Base-by-base conservation (phyloP, 1,140 invertebrate genomes). In the Druon quercuslanigerum region DNA sequence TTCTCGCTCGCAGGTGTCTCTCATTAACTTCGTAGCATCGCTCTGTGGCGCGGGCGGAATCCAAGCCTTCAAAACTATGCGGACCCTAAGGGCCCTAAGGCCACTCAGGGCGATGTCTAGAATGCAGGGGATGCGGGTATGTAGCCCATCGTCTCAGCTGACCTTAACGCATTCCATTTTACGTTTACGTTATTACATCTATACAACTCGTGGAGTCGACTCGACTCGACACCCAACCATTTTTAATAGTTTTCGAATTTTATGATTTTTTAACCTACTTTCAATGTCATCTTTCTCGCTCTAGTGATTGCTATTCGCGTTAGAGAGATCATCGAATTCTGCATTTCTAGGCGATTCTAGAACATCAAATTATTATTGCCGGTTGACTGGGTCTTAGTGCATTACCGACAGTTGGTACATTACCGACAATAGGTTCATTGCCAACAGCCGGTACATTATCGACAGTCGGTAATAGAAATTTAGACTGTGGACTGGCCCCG, bases 111-210 rank as follows among this genome's bases (percentile, higher is more conserved):
- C 97, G 91, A 97, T 98, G 96, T 97, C 97, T 93, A 95, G 97
- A 93, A 98, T 98, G 96, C 97, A 98, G 94, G 97, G 97, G 92
- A 98, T 98, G 97, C 96, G 97, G 95, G 97, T 98, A 97, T 93
- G 96, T 96, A 94, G 91, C 90, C 89, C 71, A 89, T 85, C 86
- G 91, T 91, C 91, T 92, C 91, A 90, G 90, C 85, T 76, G 90
- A 89, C 90, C 91, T 90, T 85, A 84, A 87, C 84, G 76, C 79
- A 75, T 84, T 79, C 78, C 82, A 82, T 82, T 40, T 74, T 74
- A 71, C 80, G 81, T 83, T 71, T 52, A 77, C 73, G 71, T 78
- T 73, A 76, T 78, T 51, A 75, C 77, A 82, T 77, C n/a, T n/a
- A 81, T 74, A 54, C 74, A 54, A 79, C 73, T 83, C 78, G 75